These are phyloP conservation scores for Nymphalis io DNA, from an alignment of 1,140 invertebrate genomes.

Conservation along the genomic window DNA sequence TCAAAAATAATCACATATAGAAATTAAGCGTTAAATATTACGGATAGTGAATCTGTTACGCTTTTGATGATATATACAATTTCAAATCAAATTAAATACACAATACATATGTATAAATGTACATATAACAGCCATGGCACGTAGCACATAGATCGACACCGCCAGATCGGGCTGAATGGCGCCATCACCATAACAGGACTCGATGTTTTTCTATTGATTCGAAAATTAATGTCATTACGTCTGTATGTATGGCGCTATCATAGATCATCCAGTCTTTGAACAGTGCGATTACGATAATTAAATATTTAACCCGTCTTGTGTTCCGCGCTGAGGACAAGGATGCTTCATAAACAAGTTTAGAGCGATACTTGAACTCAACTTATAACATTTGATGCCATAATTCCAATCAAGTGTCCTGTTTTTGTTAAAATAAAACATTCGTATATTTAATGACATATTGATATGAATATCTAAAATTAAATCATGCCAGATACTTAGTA, in stretches of 20 bases:
- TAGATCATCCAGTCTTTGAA: not conserved
- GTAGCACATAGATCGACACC: constrained; percentile 31
- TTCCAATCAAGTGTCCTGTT: too few relatives aligned
- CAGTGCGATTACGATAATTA: not conserved
- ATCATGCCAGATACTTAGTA: too few relatives aligned
- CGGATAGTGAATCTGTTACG: too few relatives aligned
- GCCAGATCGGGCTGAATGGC: constrained; percentile 40
- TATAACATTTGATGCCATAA: too few relatives aligned
- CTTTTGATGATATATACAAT: not conserved
- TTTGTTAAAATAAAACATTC: too few relatives aligned
- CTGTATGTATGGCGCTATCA: constrained; percentile 25
- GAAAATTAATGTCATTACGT: constrained; percentile 56
- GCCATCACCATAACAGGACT: constrained; percentile 44
- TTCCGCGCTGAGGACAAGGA: not conserved
- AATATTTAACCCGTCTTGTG: not conserved
- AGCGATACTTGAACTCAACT: too few relatives aligned
- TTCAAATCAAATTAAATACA: not conserved
- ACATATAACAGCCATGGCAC: constrained; percentile 25
- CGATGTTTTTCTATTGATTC: constrained; percentile 57
- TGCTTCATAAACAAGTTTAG: too few relatives aligned
- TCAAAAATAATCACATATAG: too few relatives aligned
- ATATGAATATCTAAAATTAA: too few relatives aligned
- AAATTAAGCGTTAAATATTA: too few relatives aligned
- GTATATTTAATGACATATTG: too few relatives aligned
- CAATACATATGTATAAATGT: constrained; percentile 16